Base-by-base conservation (phyloP, 2,113 vertebrate species). In the Reinhardtius hippoglossoides region DNA sequence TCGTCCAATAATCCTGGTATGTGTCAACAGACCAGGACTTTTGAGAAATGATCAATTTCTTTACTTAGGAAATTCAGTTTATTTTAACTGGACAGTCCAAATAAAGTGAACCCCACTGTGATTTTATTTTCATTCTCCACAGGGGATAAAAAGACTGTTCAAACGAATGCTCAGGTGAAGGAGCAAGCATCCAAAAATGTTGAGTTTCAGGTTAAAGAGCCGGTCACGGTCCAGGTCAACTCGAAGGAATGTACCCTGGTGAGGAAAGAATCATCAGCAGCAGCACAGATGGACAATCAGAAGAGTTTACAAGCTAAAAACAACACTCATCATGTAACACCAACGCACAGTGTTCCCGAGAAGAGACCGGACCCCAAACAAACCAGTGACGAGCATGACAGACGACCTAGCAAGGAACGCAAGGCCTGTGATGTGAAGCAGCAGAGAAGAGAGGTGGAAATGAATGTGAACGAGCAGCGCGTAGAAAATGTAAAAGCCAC, bases 81-180 rank as follows among this genome's bases (percentile, higher is more conserved):
- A 14, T 56, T 3, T 42, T 42, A 54, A 48, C 23, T 58, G 61
- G 77, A 68, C 68, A 21, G 69, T 78, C 35, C 59, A 74, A 81
- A 69, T 81, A 40, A 67, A 71, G 59, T 74, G 9, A 83, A 80
- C 31, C 46, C 86, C 70, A 62, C 64, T 54, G n/a, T 88, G 65
- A 63, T 86, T 21, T 91, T 75, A 80, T 31, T 52, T 56, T 69
- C 75, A 82, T 82, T 78, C 68, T 90, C 78, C 76, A 42, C 91
- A 95, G 94, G 87, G 70, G 85, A 89, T 64, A n/a, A 79, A 76
- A 80, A 85, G 70, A 75, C 71, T 37, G 56, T 77, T 86, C 68
- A 82, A 63, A 63, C 52, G 72, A 91, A 85, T 46, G 31, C 74
- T 82, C 79, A 87, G 76, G 68, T 83, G 54, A 89, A 76, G 1